Evolutionary conservation across 2,888 invertebrate species (phyloP).

Genomic region (Himalopsyche tibetana): DNA sequence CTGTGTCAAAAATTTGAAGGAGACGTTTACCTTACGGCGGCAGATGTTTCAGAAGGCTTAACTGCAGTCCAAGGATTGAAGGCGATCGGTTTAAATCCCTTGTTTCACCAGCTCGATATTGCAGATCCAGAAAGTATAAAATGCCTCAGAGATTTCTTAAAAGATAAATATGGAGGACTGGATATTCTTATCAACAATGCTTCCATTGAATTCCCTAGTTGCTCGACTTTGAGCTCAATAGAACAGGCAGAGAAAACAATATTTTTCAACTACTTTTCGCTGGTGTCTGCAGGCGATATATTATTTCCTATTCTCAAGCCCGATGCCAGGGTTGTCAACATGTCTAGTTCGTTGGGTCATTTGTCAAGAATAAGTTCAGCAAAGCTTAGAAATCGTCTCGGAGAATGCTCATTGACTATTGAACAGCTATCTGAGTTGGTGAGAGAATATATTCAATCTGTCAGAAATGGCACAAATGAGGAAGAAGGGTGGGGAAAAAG

Average conservation of each 20-base stretch:
- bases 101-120: slow-evolving; percentile 83
- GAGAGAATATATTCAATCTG: slow-evolving; percentile 82
- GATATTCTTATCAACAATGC: slow-evolving; percentile 88
- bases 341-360: slow-evolving; percentile 84
- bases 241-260: slow-evolving; percentile 84
- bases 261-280: slow-evolving; percentile 82
- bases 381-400: slow-evolving; percentile 76
- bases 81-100: slow-evolving; percentile 74
- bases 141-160: slow-evolving; percentile 77
- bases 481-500: slow-evolving; percentile 79
- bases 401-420: slow-evolving; percentile 77
- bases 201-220: slow-evolving; percentile 81
- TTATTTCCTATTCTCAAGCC: slow-evolving; percentile 84
- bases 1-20: slow-evolving; percentile 82
- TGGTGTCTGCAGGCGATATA: slow-evolving; percentile 80
- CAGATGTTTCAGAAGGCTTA: slow-evolving; percentile 77
- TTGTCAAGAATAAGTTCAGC: slow-evolving; percentile 79
- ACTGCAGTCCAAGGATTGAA: slow-evolving; percentile 79
- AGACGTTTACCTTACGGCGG: slow-evolving; percentile 82
- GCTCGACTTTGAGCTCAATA: slow-evolving; percentile 79
- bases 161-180: slow-evolving; percentile 80
- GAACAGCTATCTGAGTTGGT: slow-evolving; percentile 79
- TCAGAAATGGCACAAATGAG: slow-evolving; percentile 71
- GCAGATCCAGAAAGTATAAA: slow-evolving; percentile 78
- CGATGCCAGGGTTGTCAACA: slow-evolving; percentile 85